Evolutionary conservation across 2,888 invertebrate genomes (phyloP).

Genomic region (Leptodirus hochenwartii): DNA sequence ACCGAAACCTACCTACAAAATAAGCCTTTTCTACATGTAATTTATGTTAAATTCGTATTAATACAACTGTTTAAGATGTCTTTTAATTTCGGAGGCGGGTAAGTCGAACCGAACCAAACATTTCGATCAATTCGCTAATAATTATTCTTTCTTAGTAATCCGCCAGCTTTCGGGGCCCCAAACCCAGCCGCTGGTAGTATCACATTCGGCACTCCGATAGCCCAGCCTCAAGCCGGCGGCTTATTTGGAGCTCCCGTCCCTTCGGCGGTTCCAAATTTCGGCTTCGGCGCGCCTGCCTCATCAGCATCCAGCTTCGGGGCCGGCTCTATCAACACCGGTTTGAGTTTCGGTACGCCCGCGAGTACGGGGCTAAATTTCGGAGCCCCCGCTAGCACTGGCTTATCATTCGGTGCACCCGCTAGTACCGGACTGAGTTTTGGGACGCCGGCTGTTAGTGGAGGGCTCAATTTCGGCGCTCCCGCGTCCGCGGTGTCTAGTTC

Average conservation of each 20-base stretch:
- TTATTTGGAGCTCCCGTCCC: conserved; percentile 7
- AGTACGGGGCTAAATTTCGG: conserved; percentile 17
- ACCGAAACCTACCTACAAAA: too few relatives aligned
- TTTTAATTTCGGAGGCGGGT: not conserved
- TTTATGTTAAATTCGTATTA: too few relatives aligned
- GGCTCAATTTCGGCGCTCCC: conserved; percentile 3
- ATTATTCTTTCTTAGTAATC: too few relatives aligned
- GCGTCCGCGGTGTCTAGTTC: conserved; percentile 12
- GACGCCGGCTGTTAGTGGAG: conserved; percentile 14
- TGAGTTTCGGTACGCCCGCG: conserved; percentile 10
- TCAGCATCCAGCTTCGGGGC: conserved; percentile 12
- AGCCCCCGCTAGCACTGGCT: conserved; percentile 13
- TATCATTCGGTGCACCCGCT: conserved; percentile 18
- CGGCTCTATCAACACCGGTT: conserved; percentile 11
- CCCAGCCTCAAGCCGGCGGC: conserved; percentile 4
- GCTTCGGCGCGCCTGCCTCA: conserved; percentile 8
- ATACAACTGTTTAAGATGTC: too few relatives aligned
- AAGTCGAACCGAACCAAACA: not conserved
- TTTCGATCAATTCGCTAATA: conserved; percentile 1
- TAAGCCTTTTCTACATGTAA: too few relatives aligned
- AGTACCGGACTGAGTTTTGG: conserved; percentile 21
- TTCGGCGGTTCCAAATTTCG: conserved; percentile 2
- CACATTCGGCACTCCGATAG: conserved; percentile 8
- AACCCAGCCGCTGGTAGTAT: not conserved
- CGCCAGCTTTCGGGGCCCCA: conserved; percentile 1